Evolutionary conservation across 2,888 invertebrate genomes (phyloP), one percentile per base, ranked within the genome.

Genomic region (Drosophila greeni): DNA sequence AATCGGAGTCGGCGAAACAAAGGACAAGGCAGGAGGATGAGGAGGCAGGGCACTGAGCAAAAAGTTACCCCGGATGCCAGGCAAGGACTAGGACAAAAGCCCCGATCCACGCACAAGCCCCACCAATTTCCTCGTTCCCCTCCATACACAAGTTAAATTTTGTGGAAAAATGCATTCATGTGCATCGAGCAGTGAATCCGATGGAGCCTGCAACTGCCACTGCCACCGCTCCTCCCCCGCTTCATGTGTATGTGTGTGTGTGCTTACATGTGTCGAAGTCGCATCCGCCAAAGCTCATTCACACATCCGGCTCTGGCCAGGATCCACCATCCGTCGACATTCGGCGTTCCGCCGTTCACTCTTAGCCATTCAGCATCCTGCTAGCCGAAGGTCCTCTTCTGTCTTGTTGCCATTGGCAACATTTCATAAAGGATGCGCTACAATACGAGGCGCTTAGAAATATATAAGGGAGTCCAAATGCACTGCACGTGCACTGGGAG

Each of bases 161-260:
- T 82, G 85, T 72, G 82, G 82, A 84, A 85, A 78, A 76, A 76
- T 73, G 74, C 78, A 82, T 80, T 85, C 85, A 80, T 84, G 82
- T 80, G 82, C 76, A 84, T 82, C 70, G 67, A 84, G 62, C 74
- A 73, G 75, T 76, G 75, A 79, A 73, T 77, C 79, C 74, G 70
- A 70, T 72, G 79, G 65, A 62, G 66, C 52, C 70, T 67, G 70
- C 65, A 66, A 29, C n/a, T n/a, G n/a, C 62, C 61, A 56, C 36
- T 60, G 43, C 43, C 26, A 8, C 23, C n/a, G n/a, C 40, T 51
- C 33, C 56, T 16, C 31, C 16, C 36, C 49, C 33, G n/a, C 36
- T n/a, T n/a, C n/a, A n/a, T 39, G 36, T 4, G 9, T 11, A 34
- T 23, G 36, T 54, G 34, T 55, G 26, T 62, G 67, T 58, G 67